Evolutionary conservation across 2,888 invertebrate species (phyloP).

Genomic region (Teinopalpus imperialis): DNA sequence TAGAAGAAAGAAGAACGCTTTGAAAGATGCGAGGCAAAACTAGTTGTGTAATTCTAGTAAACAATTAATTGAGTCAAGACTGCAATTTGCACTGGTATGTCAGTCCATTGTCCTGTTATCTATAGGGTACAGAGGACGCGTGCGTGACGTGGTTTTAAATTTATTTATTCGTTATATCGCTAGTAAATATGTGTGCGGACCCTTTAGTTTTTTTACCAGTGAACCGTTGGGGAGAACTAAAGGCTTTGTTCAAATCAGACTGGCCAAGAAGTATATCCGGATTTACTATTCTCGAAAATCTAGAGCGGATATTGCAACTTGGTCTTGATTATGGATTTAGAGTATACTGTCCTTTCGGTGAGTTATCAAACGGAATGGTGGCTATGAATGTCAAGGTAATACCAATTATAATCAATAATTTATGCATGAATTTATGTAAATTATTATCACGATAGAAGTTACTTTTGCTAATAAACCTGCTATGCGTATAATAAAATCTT

Average conservation of each 20-base stretch:
- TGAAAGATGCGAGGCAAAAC: too few species aligned
- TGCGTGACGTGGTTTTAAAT: background rate
- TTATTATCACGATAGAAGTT: too few species aligned
- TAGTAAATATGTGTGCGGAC: constrained; percentile 28
- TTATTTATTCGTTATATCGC: background rate
- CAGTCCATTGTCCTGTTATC: constrained; percentile 16
- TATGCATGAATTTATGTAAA: too few species aligned
- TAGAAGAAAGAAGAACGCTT: too few species aligned
- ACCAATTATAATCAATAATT: too few species aligned
- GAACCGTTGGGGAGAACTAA: constrained; percentile 43
- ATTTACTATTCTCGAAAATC: constrained; percentile 54
- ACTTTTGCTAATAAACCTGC: too few species aligned
- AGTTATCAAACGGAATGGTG: constrained; percentile 55
- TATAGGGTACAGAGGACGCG: constrained; percentile 1
- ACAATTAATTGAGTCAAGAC: too few species aligned
- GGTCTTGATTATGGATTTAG: constrained; percentile 45
- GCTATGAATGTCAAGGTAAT: constrained; percentile 49
- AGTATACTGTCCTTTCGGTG: constrained; percentile 63
- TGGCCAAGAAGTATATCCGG: constrained; percentile 53
- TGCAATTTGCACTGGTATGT: too few species aligned
- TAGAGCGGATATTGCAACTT: constrained; percentile 46
- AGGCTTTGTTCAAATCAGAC: constrained; percentile 35
- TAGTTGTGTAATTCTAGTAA: too few species aligned
- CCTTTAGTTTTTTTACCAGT: constrained; percentile 36
- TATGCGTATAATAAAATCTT: too few species aligned